Base-by-base conservation (phyloP, 2,888 invertebrate species). In the Drosophila colorata region DNA sequence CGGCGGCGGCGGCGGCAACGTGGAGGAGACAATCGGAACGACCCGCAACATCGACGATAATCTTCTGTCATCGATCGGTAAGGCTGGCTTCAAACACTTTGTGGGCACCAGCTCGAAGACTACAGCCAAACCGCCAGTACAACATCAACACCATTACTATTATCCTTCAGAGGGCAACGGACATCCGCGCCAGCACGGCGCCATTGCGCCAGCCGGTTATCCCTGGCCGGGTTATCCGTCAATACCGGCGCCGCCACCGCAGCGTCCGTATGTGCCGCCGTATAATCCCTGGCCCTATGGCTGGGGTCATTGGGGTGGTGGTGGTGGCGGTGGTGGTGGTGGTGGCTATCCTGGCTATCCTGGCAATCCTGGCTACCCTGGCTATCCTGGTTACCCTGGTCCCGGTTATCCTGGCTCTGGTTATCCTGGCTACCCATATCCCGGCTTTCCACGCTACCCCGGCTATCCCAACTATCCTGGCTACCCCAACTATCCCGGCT, bases 11-110 rank as follows among this genome's bases (percentile, higher is more conserved):
- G 25, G 28, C n/a, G 52, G 28, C 40, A 40, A 31, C 11, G 52
- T 57, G 11, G 82, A 78, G 9, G 84, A 85, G 14, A 16, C 58
- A 0, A 14, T 67, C n/a, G 69, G 63, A 6, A 41, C 68, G n/a
- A 68, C 65, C 0, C 82, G 84, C 20, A 70, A 59, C 56, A 60
- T 86, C 18, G 85, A 85, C 20, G 83, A 84, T 13, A 55, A 69
- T 40, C 31, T 83, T 5, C 40, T 84, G 56, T 69, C 79, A 73
- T 64, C 79, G 51, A 72, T 85, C 49, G 84, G 84, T 74, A 84
- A 83, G 83, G 85, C 80, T 69, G 80, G 81, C 57, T 71, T 81
- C 66, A 86, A 82, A 68, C 67, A 78, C 69, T 78, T 85, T 70
- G 68, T 67, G 59, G 51, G 58, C 53, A 11, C 71, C 38, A 71